Base-by-base conservation (phyloP, 1,140 invertebrate species). In the Eumeta japonica region DNA sequence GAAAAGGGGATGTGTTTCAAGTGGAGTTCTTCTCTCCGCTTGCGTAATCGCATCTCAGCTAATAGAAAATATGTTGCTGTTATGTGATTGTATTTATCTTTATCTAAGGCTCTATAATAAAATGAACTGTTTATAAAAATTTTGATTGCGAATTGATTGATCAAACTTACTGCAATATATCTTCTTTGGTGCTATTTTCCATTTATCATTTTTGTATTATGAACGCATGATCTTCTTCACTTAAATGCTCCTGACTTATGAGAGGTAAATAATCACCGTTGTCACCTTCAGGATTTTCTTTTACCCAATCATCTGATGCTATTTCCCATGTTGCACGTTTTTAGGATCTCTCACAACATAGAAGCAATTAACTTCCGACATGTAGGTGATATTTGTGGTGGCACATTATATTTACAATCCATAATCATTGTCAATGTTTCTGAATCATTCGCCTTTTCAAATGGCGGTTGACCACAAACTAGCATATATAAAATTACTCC, bases 391-490 rank as follows among this genome's bases (percentile, higher is more conserved):
- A 99, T 85, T 67, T 95, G 87, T 16, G 81, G 62, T 37, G 96
- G 94, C 53, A 98, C 87, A 32, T 87, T 87, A 65, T 98, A 99
- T 81, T 97, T 97, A 79, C 95, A 98, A 65, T 99, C 97, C 90
- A 99, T 96, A 45, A 99, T 99, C 92, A 97, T 98, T 1, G 94
- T 98, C 10, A 99, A 75, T 1, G 97, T 99, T 81, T 99, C 97
- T 58, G 93, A 97, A 67, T 99, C 97, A 75, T 98, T 99, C 14
- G 94, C 94, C 78, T 98, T 96, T 76, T 98, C 94, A 71, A 99
- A 99, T n/a, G 97, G 97, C 10, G 95, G 88, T 59, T 91, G 86
- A 10, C 97, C 97, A 76, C 91, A 94, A 2, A 98, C 96, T 50
- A 99, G 77, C 96, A 98, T 99, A 72, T 94, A 99, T 14, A 99